Evolutionary conservation across 92 coral and sea anemone species (phyloP).

Genomic region (Zoanthus sansibaricus): DNA sequence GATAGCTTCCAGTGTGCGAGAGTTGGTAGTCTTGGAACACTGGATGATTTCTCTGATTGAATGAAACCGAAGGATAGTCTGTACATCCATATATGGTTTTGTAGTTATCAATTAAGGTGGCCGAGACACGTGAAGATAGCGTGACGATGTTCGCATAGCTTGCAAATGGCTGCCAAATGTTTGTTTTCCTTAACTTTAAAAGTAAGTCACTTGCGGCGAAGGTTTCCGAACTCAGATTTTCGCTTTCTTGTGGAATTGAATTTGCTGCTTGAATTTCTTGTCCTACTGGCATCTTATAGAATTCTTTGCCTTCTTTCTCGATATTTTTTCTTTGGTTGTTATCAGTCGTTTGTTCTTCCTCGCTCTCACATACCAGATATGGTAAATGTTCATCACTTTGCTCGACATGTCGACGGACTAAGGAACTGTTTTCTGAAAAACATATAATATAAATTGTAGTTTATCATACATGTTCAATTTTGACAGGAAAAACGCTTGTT

Average conservation of each 20-base stretch:
- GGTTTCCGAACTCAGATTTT: constrained; percentile 1
- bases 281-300: not conserved
- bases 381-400: not conserved
- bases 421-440: constrained; percentile 7
- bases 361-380: not conserved
- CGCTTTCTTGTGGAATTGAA: constrained; percentile 1
- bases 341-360: not conserved
- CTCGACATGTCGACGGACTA: not conserved
- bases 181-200: not conserved
- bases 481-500: too few species aligned
- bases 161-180: constrained; percentile 25
- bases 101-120: not conserved
- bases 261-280: not conserved
- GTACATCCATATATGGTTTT: not conserved
- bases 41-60: not conserved
- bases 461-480: not conserved
- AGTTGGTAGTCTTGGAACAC: not conserved
- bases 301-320: not conserved
- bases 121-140: constrained; percentile 7
- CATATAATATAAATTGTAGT: not conserved
- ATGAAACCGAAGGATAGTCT: not conserved
- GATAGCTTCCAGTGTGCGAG: constrained; percentile 11
- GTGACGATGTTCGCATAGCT: constrained; percentile 17
- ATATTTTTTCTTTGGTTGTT: not conserved
- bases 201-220: not conserved